Conservation (phyloP, 2,113 vertebrate genomes). For the Nyctereutes procyonoides region DNA sequence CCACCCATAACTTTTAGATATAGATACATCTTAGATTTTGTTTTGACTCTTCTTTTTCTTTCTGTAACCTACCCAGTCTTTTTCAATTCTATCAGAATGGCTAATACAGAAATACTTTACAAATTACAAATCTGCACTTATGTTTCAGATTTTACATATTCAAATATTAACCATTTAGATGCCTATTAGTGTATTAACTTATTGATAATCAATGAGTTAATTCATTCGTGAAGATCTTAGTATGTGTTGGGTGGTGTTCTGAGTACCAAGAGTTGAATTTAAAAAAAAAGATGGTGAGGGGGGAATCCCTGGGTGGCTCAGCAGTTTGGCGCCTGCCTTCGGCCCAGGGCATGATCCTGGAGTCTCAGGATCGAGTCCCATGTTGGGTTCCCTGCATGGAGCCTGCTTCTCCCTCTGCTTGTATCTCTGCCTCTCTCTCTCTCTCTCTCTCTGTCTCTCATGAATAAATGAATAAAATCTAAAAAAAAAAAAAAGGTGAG, state of each 20-base stretch:
- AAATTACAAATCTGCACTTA: neutral
- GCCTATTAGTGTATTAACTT: neutral
- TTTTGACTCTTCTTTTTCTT: neutral
- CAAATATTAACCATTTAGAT: neutral
- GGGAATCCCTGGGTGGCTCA: no score
- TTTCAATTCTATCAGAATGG: neutral
- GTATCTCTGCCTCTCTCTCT: no score
- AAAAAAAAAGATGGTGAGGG: neutral
- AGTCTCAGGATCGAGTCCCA: no score
- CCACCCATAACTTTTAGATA: neutral
- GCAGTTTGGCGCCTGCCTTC: no score
- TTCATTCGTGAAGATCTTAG: neutral
- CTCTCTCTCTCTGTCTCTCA: no score
- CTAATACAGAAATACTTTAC: neutral
- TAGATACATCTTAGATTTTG: neutral
- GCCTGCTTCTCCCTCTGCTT: no score
- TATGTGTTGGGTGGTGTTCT: neutral
- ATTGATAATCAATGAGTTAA: neutral
- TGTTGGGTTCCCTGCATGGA: no score
- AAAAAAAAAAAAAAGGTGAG: neutral
- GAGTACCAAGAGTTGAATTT: neutral
- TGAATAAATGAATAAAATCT: no score
- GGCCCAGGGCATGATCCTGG: no score
- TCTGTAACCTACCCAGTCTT: neutral
- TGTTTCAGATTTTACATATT: neutral